A percentile compares a stretch with the other conserved stretches of the same genome.
phyloP scores from a whole-genome alignment of 1,140 invertebrate species.

The Drosophila nikananu region DNA sequence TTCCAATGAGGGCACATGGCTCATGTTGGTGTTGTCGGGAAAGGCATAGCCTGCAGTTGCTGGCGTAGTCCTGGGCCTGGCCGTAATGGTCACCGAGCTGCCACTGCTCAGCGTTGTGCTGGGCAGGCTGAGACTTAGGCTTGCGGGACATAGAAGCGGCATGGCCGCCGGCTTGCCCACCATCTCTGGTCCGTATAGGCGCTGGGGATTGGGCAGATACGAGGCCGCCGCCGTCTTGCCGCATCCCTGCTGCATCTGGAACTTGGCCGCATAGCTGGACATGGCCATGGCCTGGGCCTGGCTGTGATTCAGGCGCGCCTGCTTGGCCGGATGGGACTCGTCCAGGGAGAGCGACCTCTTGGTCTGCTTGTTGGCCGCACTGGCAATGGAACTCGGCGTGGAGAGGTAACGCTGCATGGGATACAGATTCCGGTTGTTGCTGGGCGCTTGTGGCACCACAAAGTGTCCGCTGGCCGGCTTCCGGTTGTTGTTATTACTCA shows the following conservation, averaged over 20 bases:
- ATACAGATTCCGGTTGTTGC: conserved; percentile 36
- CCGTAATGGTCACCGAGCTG: conserved; percentile 54
- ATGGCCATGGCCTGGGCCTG: conserved; percentile 41
- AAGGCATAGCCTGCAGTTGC: neutral
- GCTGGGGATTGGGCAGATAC: conserved; percentile 47
- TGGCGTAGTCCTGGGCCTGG: conserved; percentile 23
- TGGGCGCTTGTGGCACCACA: conserved; percentile 67
- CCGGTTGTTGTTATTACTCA: conserved; percentile 48
- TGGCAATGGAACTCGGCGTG: conserved; percentile 81
- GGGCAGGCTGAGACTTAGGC: conserved; percentile 31
- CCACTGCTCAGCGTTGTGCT: conserved; percentile 7
- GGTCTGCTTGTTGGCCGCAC: conserved; percentile 74
- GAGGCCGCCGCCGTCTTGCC: conserved; percentile 10
- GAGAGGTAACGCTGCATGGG: conserved; percentile 70
- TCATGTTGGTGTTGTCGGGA: conserved; percentile 11
- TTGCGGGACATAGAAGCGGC: conserved; percentile 52
- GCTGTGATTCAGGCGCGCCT: conserved; percentile 49
- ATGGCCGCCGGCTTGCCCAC: conserved; percentile 18
- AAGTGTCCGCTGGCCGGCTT: conserved; percentile 59
- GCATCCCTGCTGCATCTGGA: conserved; percentile 20
- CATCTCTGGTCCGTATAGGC: conserved; percentile 60
- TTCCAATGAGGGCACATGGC: conserved; percentile 64
- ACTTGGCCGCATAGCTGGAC: conserved; percentile 32
- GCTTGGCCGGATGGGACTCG: conserved; percentile 62
- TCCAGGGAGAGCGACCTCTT: conserved; percentile 75